Conservation (phyloP, 2,113 vertebrate genomes). For the Gavia stellata region DNA sequence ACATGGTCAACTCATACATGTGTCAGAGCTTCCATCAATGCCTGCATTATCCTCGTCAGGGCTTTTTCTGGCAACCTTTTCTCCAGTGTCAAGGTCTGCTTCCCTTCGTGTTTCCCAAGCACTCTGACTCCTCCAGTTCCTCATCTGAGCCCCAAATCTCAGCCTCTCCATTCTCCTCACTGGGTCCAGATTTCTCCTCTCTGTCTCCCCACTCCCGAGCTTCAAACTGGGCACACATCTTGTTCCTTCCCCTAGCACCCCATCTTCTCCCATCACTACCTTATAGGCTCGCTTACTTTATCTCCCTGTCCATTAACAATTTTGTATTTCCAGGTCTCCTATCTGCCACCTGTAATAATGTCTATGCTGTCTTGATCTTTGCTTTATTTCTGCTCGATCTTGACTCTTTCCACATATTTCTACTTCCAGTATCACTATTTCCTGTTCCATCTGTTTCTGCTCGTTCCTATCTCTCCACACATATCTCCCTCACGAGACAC, state of each 20-base stretch:
- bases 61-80: not conserved
- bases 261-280: not conserved
- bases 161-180: not conserved
- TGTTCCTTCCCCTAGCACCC: not conserved
- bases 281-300: not conserved
- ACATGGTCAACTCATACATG: not conserved
- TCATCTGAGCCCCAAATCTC: not conserved
- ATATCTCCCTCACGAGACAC: not conserved
- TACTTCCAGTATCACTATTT: not conserved
- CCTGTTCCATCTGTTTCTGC: not conserved
- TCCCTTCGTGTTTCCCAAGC: not conserved
- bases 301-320: not conserved
- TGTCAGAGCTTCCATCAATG: not conserved
- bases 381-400: not conserved
- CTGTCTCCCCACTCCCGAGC: not conserved
- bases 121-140: not conserved
- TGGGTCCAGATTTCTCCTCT: not conserved
- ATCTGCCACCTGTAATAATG: not conserved
- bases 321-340: not conserved
- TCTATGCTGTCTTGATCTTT: not conserved
- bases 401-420: not conserved
- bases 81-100: not conserved
- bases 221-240: not conserved
- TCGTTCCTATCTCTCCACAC: not conserved
- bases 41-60: not conserved